These are phyloP conservation scores for Stercorarius parasiticus DNA, from an alignment of 2,113 vertebrate species.

Conservation along the genomic window DNA sequence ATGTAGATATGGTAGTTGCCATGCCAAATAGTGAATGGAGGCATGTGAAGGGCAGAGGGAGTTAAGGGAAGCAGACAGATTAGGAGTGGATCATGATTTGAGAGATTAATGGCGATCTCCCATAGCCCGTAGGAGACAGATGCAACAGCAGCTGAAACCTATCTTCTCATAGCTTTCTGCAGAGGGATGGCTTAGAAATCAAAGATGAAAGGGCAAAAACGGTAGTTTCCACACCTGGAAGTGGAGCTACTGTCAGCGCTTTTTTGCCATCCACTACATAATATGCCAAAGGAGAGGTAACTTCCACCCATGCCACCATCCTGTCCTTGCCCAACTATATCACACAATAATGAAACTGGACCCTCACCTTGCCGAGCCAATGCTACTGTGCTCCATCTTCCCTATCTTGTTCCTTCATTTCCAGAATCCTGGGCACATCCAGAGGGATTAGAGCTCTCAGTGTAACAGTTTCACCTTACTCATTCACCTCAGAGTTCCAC, in stretches of 20 bases:
- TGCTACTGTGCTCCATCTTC: not conserved
- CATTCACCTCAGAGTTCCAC: not conserved
- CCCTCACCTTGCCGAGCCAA: not conserved
- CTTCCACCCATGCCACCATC: not conserved
- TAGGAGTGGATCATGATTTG: not conserved
- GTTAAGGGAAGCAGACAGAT: not conserved
- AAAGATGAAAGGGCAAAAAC: not conserved
- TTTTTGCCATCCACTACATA: not conserved
- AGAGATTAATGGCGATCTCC: not conserved
- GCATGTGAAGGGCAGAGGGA: not conserved
- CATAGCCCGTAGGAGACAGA: not conserved
- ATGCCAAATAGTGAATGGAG: not conserved
- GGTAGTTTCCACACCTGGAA: not conserved
- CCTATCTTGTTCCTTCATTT: not conserved
- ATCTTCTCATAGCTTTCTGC: not conserved
- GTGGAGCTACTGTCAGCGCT: not conserved
- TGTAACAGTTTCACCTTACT: not conserved
- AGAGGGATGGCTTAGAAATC: not conserved
- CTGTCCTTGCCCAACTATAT: not conserved
- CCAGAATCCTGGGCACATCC: not conserved
- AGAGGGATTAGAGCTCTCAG: not conserved
- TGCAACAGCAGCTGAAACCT: not conserved
- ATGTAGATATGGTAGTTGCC: not conserved
- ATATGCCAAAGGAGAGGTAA: not conserved
- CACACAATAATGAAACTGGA: not conserved